These are phyloP conservation scores for Holothuria leucospilota DNA, from an alignment of 53 echinoderm and acorn worm species.

Conservation along the genomic window DNA sequence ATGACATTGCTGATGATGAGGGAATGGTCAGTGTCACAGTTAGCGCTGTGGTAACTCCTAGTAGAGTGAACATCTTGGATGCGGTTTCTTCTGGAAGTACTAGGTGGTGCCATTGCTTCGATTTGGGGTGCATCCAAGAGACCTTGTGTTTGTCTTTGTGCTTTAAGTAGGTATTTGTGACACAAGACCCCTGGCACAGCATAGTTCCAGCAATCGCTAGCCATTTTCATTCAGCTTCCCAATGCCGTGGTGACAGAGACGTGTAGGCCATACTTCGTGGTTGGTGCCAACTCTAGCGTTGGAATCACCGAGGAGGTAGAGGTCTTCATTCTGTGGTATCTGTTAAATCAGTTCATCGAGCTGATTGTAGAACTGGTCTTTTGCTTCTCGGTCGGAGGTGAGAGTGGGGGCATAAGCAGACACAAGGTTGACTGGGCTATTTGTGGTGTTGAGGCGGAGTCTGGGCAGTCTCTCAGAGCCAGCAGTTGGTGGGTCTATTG, in stretches of 20 bases:
- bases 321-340: too few species aligned
- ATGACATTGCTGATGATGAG: constrained; percentile 47
- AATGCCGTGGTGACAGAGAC: constrained; percentile 51
- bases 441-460: constrained; percentile 23
- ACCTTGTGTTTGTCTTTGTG: constrained; percentile 25
- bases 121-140: constrained; percentile 47
- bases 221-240: constrained; percentile 58
- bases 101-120: constrained; percentile 57
- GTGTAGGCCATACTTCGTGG: constrained; percentile 30
- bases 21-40: constrained; percentile 73
- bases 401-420: constrained; percentile 34
- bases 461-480: too few species aligned
- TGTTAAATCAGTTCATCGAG: not conserved
- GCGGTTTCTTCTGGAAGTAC: not conserved
- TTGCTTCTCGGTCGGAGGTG: not conserved
- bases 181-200: constrained; percentile 47
- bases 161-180: constrained; percentile 58
- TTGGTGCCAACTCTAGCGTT: constrained; percentile 50
- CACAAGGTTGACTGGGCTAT: constrained; percentile 25
- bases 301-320: not conserved
- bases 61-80: constrained; percentile 4
- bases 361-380: constrained; percentile 41
- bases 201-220: constrained; percentile 50
- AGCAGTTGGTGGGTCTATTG: not conserved
- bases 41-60: constrained; percentile 39